A percentile compares a stretch with the other conserved stretches of the same genome.
Conservation (phyloP, 2,888 invertebrate genomes). For the Drosophila kuntzei region DNA sequence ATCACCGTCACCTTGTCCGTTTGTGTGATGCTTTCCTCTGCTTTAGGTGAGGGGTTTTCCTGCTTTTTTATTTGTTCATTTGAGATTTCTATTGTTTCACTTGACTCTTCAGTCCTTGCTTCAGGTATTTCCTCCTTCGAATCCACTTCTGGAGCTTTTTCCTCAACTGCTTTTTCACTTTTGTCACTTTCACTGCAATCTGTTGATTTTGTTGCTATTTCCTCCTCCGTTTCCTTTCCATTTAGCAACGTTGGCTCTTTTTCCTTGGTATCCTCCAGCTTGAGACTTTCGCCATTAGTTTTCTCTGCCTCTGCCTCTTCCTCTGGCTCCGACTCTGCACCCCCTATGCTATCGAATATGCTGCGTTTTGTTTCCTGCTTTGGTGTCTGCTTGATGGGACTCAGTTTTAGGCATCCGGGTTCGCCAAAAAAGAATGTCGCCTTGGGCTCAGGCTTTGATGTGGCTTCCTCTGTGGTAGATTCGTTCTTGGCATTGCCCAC, state of each 20-base stretch:
- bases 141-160: not conserved
- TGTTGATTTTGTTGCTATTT: not conserved
- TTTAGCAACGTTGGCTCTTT: constrained; percentile 14
- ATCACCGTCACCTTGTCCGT: constrained; percentile 36
- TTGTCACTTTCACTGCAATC: constrained; percentile 5
- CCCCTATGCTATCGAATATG: constrained; percentile 62
- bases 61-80: constrained; percentile 38
- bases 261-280: constrained; percentile 5
- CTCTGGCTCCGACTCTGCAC: constrained; percentile 11
- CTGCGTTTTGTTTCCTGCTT: constrained; percentile 68
- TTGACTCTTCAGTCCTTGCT: constrained; percentile 3
- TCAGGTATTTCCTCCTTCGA: not conserved
- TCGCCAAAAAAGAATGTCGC: constrained; percentile 86
- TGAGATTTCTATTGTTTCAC: constrained; percentile 42
- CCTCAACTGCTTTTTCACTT: constrained; percentile 4
- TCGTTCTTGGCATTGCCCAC: constrained; percentile 88
- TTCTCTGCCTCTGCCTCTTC: constrained; percentile 50
- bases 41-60: constrained; percentile 4
- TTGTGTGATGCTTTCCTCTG: constrained; percentile 6
- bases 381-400: constrained; percentile 79
- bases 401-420: constrained; percentile 85
- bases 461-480: constrained; percentile 87
- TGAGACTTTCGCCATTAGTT: constrained; percentile 65
- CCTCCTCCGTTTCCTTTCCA: constrained; percentile 30
- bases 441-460: constrained; percentile 66